Percentiles rank a stretch among this genome's conserved stretches.
phyloP scores from a whole-genome alignment of 1,140 invertebrate genomes.

The Penaeus indicus region DNA sequence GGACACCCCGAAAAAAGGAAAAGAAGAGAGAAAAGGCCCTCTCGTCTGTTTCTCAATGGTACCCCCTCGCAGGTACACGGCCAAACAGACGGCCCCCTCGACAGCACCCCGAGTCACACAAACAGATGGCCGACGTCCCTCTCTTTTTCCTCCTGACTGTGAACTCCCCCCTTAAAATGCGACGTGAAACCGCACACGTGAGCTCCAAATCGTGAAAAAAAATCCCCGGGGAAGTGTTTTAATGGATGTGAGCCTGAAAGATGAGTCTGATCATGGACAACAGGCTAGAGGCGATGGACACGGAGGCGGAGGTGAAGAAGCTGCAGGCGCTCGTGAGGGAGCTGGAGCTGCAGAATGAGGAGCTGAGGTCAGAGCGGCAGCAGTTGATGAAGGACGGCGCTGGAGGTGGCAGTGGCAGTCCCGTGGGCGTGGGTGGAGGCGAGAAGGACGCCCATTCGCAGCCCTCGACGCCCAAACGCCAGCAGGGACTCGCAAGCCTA shows the following conservation, averaged over 20 bases:
- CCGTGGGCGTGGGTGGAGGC: neutral
- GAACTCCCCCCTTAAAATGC: constrained; percentile 49
- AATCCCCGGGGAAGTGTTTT: neutral
- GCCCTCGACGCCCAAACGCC: constrained; percentile 39
- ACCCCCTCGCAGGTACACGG: too few relatives aligned
- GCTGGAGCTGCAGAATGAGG: constrained; percentile 71
- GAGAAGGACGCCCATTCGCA: too few relatives aligned
- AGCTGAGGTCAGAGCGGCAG: constrained; percentile 69
- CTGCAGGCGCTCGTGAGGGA: constrained; percentile 71
- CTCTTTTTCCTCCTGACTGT: constrained; percentile 55
- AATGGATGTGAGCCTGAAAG: neutral
- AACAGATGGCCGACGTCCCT: constrained; percentile 40
- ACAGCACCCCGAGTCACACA: neutral
- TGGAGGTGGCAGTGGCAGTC: neutral
- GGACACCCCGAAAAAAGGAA: too few relatives aligned
- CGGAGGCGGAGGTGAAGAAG: constrained; percentile 71
- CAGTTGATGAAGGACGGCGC: constrained; percentile 58
- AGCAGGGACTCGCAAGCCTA: neutral
- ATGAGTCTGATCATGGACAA: constrained; percentile 66
- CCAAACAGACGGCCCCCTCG: too few relatives aligned
- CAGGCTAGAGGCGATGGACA: constrained; percentile 68
- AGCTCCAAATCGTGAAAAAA: neutral
- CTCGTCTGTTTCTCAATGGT: too few relatives aligned
- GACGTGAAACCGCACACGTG: constrained; percentile 51
- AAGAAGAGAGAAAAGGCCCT: too few relatives aligned